Evolutionary conservation across 2,113 vertebrate genomes (phyloP).

Genomic region (Lophotis ruficrista): DNA sequence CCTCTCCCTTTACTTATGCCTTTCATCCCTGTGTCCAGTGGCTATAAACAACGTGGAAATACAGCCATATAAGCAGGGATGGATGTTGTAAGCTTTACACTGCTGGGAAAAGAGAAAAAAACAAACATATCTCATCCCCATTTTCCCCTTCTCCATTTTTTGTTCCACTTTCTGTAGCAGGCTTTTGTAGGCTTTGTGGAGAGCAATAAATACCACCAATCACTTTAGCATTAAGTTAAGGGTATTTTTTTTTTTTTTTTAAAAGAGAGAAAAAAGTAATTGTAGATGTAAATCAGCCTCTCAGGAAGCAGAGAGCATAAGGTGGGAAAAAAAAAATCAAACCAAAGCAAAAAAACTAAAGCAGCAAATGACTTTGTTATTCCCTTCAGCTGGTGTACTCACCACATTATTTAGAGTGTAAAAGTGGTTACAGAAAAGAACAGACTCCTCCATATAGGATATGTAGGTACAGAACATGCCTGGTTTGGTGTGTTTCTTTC

Average conservation of each 20-base stretch:
- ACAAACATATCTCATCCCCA: background rate
- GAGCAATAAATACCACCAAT: background rate
- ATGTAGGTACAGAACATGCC: background rate
- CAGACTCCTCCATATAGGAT: background rate
- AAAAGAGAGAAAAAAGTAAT: background rate
- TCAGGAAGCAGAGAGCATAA: background rate
- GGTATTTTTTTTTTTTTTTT: background rate
- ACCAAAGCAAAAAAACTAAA: background rate
- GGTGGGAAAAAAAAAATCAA: background rate
- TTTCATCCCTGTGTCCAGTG: slow-evolving; percentile 62
- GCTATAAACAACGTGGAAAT: slow-evolving; percentile 66
- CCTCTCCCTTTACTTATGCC: slow-evolving; percentile 53
- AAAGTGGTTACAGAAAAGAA: background rate
- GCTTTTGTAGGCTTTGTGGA: background rate
- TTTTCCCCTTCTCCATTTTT: background rate
- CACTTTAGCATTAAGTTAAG: background rate
- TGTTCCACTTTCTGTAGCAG: background rate
- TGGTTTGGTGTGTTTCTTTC: background rate
- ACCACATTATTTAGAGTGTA: background rate
- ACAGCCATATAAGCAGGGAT: background rate
- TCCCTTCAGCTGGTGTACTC: background rate
- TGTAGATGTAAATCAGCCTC: background rate
- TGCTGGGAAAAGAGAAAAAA: background rate
- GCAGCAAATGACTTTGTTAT: background rate
- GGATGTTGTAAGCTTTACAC: background rate